Evolutionary conservation across 30 jellyfish, hydroid and myxozoan species (phyloP).

Genomic region (Calvadosia cruxmelitensis): DNA sequence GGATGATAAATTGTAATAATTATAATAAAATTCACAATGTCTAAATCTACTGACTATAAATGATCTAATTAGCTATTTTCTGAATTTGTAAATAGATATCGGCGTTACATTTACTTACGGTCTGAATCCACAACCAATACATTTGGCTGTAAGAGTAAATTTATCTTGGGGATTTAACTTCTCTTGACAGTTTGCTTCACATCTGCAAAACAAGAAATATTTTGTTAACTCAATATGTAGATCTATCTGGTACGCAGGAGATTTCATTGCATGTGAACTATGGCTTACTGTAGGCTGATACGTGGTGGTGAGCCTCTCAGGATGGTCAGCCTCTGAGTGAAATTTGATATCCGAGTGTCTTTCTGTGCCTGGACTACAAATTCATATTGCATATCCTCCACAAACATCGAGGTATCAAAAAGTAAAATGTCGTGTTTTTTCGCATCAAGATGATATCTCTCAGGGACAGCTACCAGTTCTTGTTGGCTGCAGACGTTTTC

Average conservation of each 20-base stretch:
- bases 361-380: constrained; percentile 6
- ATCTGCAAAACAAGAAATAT: too few relatives aligned
- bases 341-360: constrained; percentile 11
- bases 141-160: not conserved
- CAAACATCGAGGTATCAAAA: constrained; percentile 8
- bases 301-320: constrained; percentile 36
- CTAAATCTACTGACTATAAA: too few relatives aligned
- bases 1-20: too few relatives aligned
- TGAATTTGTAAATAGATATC: too few relatives aligned
- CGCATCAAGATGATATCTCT: not conserved
- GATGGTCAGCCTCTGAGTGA: constrained; percentile 16
- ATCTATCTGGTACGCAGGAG: too few relatives aligned
- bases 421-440: not conserved
- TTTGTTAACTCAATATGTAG: too few relatives aligned
- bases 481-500: not conserved
- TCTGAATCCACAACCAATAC: too few relatives aligned
- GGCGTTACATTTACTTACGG: too few relatives aligned
- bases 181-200: not conserved
- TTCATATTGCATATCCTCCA: constrained; percentile 4
- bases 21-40: too few relatives aligned
- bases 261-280: too few relatives aligned
- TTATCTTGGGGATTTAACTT: not conserved
- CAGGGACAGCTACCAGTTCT: not conserved
- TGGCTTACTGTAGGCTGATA: constrained; percentile 34
- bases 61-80: too few relatives aligned